phyloP scores from a whole-genome alignment of 2,797 vertebrate species.

The Pachyuromys duprasi region DNA sequence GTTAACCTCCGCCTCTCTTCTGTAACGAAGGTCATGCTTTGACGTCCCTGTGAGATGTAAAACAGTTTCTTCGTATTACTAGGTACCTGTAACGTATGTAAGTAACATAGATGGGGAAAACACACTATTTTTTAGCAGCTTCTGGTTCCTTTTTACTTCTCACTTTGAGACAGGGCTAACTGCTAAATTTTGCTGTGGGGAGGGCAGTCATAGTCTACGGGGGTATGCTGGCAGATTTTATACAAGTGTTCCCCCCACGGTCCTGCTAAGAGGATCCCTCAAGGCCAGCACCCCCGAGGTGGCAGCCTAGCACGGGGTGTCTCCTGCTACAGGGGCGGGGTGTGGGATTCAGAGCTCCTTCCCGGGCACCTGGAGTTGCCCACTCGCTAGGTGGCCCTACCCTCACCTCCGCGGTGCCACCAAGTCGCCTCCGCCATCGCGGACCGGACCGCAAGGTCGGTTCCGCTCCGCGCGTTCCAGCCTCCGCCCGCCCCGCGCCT shows the following conservation, averaged over 20 bases:
- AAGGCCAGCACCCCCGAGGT: background rate
- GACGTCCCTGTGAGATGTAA: constrained; percentile 75
- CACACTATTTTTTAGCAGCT: background rate
- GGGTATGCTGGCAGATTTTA: background rate
- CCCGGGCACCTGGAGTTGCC: background rate
- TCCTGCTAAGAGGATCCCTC: too few species aligned
- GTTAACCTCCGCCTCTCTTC: constrained; percentile 74
- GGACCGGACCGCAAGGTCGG: accelerated
- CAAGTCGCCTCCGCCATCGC: constrained; percentile 64
- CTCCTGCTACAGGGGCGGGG: background rate
- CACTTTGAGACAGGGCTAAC: background rate
- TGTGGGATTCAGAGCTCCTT: background rate
- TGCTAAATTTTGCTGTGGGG: background rate
- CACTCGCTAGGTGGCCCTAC: background rate
- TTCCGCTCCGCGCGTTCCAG: accelerated
- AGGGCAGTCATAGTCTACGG: background rate
- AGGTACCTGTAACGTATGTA: background rate
- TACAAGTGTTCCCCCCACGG: background rate
- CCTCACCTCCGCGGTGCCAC: constrained; percentile 71
- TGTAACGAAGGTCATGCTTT: background rate
- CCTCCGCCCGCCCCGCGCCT: background rate
- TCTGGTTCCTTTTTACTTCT: constrained; percentile 1
- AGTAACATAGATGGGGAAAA: background rate
- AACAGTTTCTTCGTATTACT: constrained; percentile 59
- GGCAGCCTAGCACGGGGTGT: background rate